These are phyloP conservation scores for Lithophane ornitopus DNA, from an alignment of 2,888 invertebrate genomes.

Conservation along the genomic window DNA sequence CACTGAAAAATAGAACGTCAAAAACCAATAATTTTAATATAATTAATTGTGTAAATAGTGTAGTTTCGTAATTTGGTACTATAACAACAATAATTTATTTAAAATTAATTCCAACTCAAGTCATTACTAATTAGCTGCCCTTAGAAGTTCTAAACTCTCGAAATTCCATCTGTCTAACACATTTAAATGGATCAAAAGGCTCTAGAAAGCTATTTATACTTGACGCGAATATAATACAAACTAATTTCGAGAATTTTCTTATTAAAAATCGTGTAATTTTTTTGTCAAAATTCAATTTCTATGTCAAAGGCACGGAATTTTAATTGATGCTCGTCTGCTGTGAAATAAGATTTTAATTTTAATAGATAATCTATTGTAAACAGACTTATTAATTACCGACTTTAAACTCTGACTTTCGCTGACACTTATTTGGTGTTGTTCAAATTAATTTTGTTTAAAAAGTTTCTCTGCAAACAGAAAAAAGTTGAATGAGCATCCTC, in stretches of 20 bases:
- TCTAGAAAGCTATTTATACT: slow-evolving; percentile 35
- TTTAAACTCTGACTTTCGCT: slow-evolving; percentile 9
- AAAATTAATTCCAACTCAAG: neutral
- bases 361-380: neutral
- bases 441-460: slow-evolving; percentile 5
- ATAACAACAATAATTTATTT: neutral
- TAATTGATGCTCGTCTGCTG: slow-evolving; percentile 30
- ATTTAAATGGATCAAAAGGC: slow-evolving; percentile 40
- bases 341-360: slow-evolving; percentile 18
- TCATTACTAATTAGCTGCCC: slow-evolving; percentile 22
- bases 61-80: neutral
- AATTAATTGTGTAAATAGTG: neutral
- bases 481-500: neutral
- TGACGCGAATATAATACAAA: slow-evolving; percentile 34
- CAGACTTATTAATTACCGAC: neutral
- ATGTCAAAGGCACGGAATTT: slow-evolving; percentile 36
- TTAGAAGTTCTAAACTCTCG: slow-evolving; percentile 3
- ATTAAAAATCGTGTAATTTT: slow-evolving; percentile 11
- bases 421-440: slow-evolving; percentile 3
- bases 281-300: slow-evolving; percentile 44
- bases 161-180: slow-evolving; percentile 16
- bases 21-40: neutral
- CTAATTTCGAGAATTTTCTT: slow-evolving; percentile 34
- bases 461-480: neutral
- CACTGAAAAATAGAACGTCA: neutral